Base-by-base conservation (phyloP, 2,113 vertebrate genomes). In the Oncorhynchus tshawytscha region DNA sequence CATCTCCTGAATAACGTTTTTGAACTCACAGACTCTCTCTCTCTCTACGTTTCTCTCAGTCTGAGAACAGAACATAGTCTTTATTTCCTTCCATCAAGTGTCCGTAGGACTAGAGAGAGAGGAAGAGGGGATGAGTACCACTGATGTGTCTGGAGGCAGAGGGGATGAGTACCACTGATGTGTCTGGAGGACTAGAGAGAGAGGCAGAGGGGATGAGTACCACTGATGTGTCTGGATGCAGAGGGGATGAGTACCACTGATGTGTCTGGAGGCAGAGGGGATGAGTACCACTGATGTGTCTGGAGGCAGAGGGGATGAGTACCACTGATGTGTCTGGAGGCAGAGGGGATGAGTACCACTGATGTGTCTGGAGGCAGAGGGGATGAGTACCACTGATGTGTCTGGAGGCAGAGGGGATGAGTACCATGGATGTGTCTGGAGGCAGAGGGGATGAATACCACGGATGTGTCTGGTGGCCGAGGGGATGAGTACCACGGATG, bases 41-140 rank as follows among this genome's bases (percentile, higher is more conserved):
- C 39, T 9, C 8, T 11, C 34, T 39, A 7, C 1, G 39, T 45
- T 45, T 45, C 39, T 45, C 39, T 45, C 39, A 11, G 66, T 34
- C 66, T 67, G 66, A 31, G 66, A 67, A 67, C 66, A 22, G 27
- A 48, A 18, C 22, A 15, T 7, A 39, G 39, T 60, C 45, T 62
- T 62, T 60, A 8, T 54, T 4, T 11, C 27, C 69, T 78, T 70
- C 71, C 15, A 25, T 73, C 65, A 72, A 49, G 22, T 73, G 65
- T 20, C 54, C 4, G 67, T 9, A 22, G 34, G 25, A 22, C 12
- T 18, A 2, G 67, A 39, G 31, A 31, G 16, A 31, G 16, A n/a
- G 27, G 7, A 5, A 62, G 25, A 4, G 29, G 29, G 29, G 29
- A 29, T 29, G 29, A 29, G 29, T n/a, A n/a, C n/a, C n/a, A n/a